Base-by-base conservation (phyloP, 2,113 vertebrate species). In the Cololabis saira region DNA sequence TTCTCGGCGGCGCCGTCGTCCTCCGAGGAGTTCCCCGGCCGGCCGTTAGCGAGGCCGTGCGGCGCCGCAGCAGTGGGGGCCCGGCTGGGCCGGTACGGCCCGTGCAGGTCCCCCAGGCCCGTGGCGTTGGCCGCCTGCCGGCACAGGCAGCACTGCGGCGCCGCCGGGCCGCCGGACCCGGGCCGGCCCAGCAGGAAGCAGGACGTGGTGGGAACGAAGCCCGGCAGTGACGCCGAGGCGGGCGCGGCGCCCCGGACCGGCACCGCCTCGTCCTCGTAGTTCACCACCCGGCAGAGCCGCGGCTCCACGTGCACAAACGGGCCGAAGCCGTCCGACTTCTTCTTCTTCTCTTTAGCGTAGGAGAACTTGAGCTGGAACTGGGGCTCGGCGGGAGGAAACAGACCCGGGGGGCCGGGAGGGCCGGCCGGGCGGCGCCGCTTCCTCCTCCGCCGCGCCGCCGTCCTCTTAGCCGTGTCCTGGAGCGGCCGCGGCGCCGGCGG, bases 51-150 rank as follows among this genome's bases (percentile, higher is more conserved):
- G 12, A 47, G 76, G 56, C 21, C 48, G 0, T 54, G 72, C 15
- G 69, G 56, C n/a, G n/a, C n/a, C n/a, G n/a, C n/a, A n/a, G n/a
- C n/a, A n/a, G n/a, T n/a, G n/a, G n/a, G n/a, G n/a, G n/a, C n/a
- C n/a, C 19, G 5, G 5, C 9, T 6, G 27, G 82, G 83, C 33
- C 43, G 30, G 74, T 94, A 94, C 0, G 93, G 93, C 1, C 93
- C 93, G n/a, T 94, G 92, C 5, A 94, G 86, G 82, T 94, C 93
- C 21, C 93, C 93, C 1, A 94, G 80, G 24, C 90, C 87, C 70
- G 61, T 68, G 40, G 53, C 44, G 33, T 92, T 92, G 55, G 91
- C 89, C 0, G 72, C 76, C 11, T 80, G 78, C n/a, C 90, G 81
- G 1, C 93, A 94, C 13, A 94, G 78, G 70, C 91, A 90, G 85